Base-by-base conservation (phyloP, 2,797 vertebrate species). In the Eremophila alpestris region DNA sequence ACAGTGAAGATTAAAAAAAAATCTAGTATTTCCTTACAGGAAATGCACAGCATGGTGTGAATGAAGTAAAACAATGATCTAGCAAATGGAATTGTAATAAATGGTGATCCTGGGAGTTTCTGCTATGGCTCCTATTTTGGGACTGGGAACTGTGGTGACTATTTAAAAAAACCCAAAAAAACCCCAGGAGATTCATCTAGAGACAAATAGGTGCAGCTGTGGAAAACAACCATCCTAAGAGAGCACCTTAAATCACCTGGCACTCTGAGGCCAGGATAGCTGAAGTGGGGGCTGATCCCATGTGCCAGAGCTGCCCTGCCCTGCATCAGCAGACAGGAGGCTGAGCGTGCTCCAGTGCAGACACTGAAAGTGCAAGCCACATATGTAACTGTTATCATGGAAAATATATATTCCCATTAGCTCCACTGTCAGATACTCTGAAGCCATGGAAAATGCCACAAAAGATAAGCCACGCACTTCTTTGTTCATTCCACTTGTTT, bases 401-500 rank as follows among this genome's bases (percentile, higher is more conserved):
- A 96, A 95, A 97, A 73, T 78, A 80, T 43, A 75, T 89, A 94
- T 88, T 94, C 89, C 81, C 89, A 69, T 55, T 90, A 88, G 91
- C 90, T 94, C 70, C 60, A 68, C 54, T 80, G 86, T 73, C 93
- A 94, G 84, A 76, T 87, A 91, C 24, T 88, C 60, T 80, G 86
- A 96, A 95, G 86, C 91, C 84, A 81, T 81, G 84, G 95, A 96
- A 96, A 97, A 97, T 76, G 58, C 83, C 74, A 82, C 36, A 48
- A 87, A 85, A 97, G 95, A 95, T 95, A 97, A 95, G 79, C 71
- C 19, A 51, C 77, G 43, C 26, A 80, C 24, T 46, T 77, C 92
- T 96, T 95, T 94, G 85, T 93, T 97, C 51, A 0, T 76, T 81
- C 70, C 63, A 67, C 86, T 92, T 70, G 83, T 75, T 96, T 54